These are phyloP conservation scores for Andrena flavipes DNA, from an alignment of 2,888 invertebrate genomes.

Conservation along the genomic window DNA sequence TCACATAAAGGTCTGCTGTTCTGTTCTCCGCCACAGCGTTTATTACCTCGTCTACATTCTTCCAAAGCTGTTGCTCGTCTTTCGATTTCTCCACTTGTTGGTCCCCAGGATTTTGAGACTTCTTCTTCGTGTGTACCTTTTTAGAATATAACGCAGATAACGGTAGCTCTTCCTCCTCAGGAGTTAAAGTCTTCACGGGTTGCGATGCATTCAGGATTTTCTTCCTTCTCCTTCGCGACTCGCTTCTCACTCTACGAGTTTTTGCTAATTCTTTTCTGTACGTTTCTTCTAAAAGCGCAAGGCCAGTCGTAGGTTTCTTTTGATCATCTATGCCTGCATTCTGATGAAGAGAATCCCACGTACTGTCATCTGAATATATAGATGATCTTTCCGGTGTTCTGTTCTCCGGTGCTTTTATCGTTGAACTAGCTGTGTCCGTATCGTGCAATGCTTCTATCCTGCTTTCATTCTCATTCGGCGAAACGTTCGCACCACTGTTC, in stretches of 20 bases:
- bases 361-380: constrained; percentile 82
- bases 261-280: constrained; percentile 76
- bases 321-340: constrained; percentile 46
- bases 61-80: constrained; percentile 47
- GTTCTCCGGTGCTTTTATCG: not conserved
- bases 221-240: constrained; percentile 62
- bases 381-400: constrained; percentile 47
- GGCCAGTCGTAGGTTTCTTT: constrained; percentile 66
- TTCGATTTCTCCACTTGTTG: constrained; percentile 32
- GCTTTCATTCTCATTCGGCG: not conserved
- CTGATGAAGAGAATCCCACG: constrained; percentile 72
- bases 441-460: not conserved
- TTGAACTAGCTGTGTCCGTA: not conserved
- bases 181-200: constrained; percentile 37
- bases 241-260: constrained; percentile 57
- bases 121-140: constrained; percentile 51
- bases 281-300: constrained; percentile 78
- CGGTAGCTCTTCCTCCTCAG: constrained; percentile 70
- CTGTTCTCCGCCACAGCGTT: constrained; percentile 75
- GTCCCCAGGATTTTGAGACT: constrained; percentile 17
- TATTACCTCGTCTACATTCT: constrained; percentile 74
- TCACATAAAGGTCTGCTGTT: constrained; percentile 32
- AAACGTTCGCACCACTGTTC: not conserved
- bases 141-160: constrained; percentile 52
- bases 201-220: constrained; percentile 32